These are phyloP conservation scores for Sarcophaga rosellei DNA, from an alignment of 2,888 invertebrate species.

Conservation along the genomic window DNA sequence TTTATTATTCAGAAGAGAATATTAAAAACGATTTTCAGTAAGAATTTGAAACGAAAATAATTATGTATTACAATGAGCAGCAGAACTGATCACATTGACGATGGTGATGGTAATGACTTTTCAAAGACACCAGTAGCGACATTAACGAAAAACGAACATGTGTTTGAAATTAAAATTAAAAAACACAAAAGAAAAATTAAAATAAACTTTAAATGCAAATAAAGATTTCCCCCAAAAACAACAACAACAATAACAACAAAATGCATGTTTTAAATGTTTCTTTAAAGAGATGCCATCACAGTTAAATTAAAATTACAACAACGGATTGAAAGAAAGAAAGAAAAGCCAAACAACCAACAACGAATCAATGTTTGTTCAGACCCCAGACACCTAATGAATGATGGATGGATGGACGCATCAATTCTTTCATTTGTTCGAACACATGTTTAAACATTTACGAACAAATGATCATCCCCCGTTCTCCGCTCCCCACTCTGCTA, in stretches of 20 bases:
- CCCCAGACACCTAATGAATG: background rate
- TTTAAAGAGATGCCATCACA: constrained; percentile 15
- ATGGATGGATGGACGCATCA: background rate
- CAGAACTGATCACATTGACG: no score
- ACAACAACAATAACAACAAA: background rate
- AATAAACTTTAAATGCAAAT: no score
- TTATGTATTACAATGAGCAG: background rate
- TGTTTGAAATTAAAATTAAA: constrained; percentile 11
- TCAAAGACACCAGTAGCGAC: constrained; percentile 7
- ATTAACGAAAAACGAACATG: constrained; percentile 33
- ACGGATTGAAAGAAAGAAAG: constrained; percentile 27
- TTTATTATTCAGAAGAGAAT: constrained; percentile 34
- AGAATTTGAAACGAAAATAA: background rate
- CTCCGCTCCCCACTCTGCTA: background rate
- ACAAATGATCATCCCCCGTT: background rate
- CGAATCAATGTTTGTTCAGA: constrained; percentile 52
- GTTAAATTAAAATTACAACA: constrained; percentile 35
- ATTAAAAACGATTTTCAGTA: background rate
- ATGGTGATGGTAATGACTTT: background rate
- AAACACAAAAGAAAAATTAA: background rate
- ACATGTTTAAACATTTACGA: constrained; percentile 15
- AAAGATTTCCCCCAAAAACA: no score
- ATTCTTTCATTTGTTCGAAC: background rate
- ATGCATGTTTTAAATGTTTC: background rate
- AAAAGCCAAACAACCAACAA: background rate